phyloP scores from a whole-genome alignment of 2,888 invertebrate species.

The Nowickia ferox region DNA sequence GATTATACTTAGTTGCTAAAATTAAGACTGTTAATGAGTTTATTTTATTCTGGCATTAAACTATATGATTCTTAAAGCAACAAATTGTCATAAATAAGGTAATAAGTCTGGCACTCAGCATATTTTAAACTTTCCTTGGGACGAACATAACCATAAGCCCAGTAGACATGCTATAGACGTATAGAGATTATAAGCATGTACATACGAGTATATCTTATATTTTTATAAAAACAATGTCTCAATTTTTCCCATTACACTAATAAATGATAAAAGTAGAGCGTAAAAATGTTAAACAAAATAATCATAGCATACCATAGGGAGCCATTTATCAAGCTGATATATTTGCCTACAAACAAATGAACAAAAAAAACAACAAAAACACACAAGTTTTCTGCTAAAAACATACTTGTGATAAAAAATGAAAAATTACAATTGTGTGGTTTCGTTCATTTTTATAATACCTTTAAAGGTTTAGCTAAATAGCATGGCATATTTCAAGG shows the following conservation, averaged over 20 bases:
- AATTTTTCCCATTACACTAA: not conserved
- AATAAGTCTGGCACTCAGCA: no score
- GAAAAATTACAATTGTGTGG: not conserved
- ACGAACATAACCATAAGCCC: no score
- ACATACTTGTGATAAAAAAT: not conserved
- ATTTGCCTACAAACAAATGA: not conserved
- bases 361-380: not conserved
- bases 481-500: conserved; percentile 18
- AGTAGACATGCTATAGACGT: not conserved
- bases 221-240: not conserved
- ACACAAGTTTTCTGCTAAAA: conserved; percentile 12
- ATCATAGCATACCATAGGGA: conserved; percentile 52
- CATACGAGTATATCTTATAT: not conserved
- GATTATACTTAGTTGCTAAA: no score
- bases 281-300: not conserved
- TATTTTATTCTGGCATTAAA: no score
- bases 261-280: not conserved
- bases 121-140: no score
- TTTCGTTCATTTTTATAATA: not conserved
- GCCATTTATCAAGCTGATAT: conserved; percentile 40
- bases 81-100: no score
- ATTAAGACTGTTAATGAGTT: no score
- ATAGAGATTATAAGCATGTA: not conserved
- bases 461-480: not conserved
- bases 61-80: no score